Base-by-base conservation (phyloP, 2,888 invertebrate species). In the Venusia cambrica region DNA sequence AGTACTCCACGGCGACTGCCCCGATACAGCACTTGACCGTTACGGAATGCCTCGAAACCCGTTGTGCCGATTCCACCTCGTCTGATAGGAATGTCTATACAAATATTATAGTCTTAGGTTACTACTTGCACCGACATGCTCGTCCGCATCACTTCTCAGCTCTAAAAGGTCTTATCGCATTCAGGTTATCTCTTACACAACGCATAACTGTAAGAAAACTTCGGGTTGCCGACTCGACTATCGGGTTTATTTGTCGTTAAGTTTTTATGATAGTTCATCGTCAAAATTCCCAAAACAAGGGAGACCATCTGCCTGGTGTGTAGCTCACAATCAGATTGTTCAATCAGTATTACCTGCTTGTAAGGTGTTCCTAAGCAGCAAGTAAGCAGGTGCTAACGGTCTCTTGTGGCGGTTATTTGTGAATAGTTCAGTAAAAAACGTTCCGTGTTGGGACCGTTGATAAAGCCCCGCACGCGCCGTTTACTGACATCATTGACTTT, bases 321-420 rank as follows among this genome's bases (percentile, higher is more conserved):
- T 20, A 20, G 19, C 29, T 20, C 26, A 19, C 20, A 24, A 29
- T 34, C 25, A n/a, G 20, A 4, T 20, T 34, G 10, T 26, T 17
- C 11, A 18, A 30, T 30, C 16, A 18, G 30, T 27, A 34, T 30
- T 6, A 34, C 33, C 39, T 45, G 29, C 45, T 40, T 45, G 36
- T 50, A 39, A 45, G 47, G 36, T 54, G 32, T 38, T 37, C 34
- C 39, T 37, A 42, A 38, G 35, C 38, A 49, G 49, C 38, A 51
- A 46, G 36, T 38, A 54, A 59, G 72, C 84, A 84, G 84, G 79
- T 83, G 83, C 44, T 79, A 85, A 85, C 85, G 84, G 85, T 73
- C 60, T 48, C 48, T 31, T 38, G 46, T 68, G 84, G 70, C 85
- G 77, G 85, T 84, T 84, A 79, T 67, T 73, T 60, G 68, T 79